Percentiles rank a stretch among this genome's conserved stretches.
These are phyloP conservation scores for Pachycephus smyrnensis DNA, from an alignment of 2,888 invertebrate genomes.

Conservation along the genomic window DNA sequence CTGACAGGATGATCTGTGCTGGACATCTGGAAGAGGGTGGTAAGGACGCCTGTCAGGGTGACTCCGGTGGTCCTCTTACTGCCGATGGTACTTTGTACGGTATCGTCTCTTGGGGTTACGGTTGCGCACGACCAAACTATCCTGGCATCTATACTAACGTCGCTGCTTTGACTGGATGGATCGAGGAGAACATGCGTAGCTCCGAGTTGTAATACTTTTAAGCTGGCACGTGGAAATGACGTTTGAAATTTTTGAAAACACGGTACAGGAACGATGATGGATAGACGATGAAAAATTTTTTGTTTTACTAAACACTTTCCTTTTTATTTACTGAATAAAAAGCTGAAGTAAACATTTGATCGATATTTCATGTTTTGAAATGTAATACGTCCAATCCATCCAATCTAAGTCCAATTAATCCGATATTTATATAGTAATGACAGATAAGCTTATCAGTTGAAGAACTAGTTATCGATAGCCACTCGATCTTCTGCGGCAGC, in stretches of 20 bases:
- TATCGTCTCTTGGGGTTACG: conserved; percentile 59
- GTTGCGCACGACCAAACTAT: conserved; percentile 52
- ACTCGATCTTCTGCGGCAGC: not conserved
- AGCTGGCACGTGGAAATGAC: conserved; percentile 20
- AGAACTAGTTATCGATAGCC: not conserved
- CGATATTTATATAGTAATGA: not conserved
- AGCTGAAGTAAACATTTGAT: not conserved
- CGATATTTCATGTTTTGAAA: not conserved
- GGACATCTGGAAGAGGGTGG: conserved; percentile 37
- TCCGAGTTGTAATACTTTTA: conserved; percentile 64
- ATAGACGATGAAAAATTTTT: not conserved
- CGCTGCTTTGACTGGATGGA: conserved; percentile 47
- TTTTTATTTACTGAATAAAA: not conserved
- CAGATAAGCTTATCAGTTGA: not conserved
- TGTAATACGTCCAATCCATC: not conserved
- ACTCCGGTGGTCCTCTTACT: conserved; percentile 58
- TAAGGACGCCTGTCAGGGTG: conserved; percentile 48
- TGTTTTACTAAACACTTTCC: not conserved
- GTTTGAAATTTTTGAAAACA: not conserved
- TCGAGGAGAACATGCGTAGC: conserved; percentile 25
- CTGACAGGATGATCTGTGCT: conserved; percentile 54
- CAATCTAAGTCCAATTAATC: not conserved
- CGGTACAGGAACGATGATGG: not conserved
- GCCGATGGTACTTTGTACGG: conserved; percentile 51
- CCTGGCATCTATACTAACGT: conserved; percentile 63